Evolutionary conservation across 2,888 invertebrate species (phyloP).

Genomic region (Stenoptilia bipunctidactyla): DNA sequence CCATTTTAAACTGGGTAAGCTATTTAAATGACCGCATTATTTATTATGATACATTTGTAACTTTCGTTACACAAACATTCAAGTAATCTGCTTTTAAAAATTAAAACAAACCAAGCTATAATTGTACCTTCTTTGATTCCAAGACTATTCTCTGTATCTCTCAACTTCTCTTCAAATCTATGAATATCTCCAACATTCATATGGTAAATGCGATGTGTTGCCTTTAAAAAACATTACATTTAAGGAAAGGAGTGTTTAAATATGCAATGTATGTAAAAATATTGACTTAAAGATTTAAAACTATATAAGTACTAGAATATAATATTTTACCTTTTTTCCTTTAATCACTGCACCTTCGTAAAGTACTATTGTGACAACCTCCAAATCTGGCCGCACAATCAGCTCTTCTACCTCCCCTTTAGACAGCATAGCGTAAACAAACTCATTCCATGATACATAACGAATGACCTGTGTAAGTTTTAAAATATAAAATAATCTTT

Average conservation of each 20-base stretch:
- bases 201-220: conserved; percentile 77
- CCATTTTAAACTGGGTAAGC: too few species aligned
- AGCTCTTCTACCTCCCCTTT: conserved; percentile 95
- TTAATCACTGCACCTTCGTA: conserved; percentile 90
- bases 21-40: too few species aligned
- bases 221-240: too few species aligned
- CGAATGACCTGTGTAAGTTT: conserved; percentile 70
- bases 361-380: conserved; percentile 86
- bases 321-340: conserved; percentile 73
- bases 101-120: too few species aligned
- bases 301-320: not conserved
- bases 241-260: not conserved
- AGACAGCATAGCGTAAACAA: conserved; percentile 92
- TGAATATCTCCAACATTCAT: conserved; percentile 89
- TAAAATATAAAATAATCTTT: too few species aligned
- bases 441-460: conserved; percentile 96
- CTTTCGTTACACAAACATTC: too few species aligned
- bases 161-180: conserved; percentile 90
- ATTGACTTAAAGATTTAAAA: not conserved
- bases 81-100: too few species aligned
- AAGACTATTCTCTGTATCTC: conserved; percentile 84
- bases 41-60: too few species aligned
- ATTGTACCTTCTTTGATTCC: conserved; percentile 80
- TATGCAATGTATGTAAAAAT: not conserved
- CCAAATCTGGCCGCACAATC: conserved; percentile 85